Evolutionary conservation across 2,888 invertebrate species (phyloP), one percentile per base, ranked within the genome.

Genomic region (Drosophila engyochracea): DNA sequence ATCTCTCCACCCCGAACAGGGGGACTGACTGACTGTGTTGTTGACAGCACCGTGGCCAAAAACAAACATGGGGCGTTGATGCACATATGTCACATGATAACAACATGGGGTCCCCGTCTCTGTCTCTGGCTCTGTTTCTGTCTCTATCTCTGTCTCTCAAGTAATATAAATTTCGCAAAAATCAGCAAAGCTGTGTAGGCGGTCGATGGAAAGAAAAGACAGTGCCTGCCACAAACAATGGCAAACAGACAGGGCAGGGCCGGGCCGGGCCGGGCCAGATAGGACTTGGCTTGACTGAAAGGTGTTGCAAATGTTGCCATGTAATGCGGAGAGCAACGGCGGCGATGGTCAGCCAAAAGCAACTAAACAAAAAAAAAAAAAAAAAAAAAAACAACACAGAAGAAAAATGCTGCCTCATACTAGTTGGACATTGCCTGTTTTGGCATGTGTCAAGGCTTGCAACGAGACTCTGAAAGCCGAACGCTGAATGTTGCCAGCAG

Each of bases 61-160:
- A 70, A 61, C 87, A 82, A 89, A 91, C 82, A 82, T 84, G 82
- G 90, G 85, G 89, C 90, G 89, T 91, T 91, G 91, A 89, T 91
- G 91, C 89, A 91, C 91, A 91, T 91, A 91, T 89, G 91, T 89
- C 88, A 89, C 91, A 84, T 75, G 90, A 79, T 91, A 90, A 91
- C 91, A 91, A 91, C 91, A 91, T 86, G 91, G 71, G 81, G 81
- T 64, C 63, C 22, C 47, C 47, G 14, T 28, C 49, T 76, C n/a
- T 14, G 28, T 14, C 37, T 10, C 12, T 3, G 41, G 12, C 25
- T 28, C 16, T 22, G 7, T 35, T 35, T 35, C 35, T 35, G 12
- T 14, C 14, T 3, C 47, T 16, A 41, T 76, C 79, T 75, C 85
- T 88, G 77, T 62, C 77, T 55, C 64, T 51, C 68, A 68, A 75